phyloP scores from a whole-genome alignment of 92 coral and sea anemone genomes.

The Heteractis magnifica region DNA sequence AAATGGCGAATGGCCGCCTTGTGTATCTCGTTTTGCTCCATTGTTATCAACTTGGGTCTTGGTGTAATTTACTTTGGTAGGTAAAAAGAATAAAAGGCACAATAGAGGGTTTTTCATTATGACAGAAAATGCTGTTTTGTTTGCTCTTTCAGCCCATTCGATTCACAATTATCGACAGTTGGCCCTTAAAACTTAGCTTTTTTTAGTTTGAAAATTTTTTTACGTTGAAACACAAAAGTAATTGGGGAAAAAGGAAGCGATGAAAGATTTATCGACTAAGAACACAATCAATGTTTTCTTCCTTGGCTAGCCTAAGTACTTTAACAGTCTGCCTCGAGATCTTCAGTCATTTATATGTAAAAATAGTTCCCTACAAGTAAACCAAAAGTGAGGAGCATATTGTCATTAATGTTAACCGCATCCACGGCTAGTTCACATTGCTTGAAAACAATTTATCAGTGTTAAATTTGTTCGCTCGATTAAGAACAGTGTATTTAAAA shows the following conservation, averaged over 20 bases:
- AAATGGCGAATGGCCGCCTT: constrained; percentile 53
- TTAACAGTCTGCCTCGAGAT: not conserved
- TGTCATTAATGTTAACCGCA: too few relatives aligned
- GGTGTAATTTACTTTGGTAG: constrained; percentile 55
- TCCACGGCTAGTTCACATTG: too few relatives aligned
- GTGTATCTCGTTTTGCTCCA: constrained; percentile 37
- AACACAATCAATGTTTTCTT: not conserved
- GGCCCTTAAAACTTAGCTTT: not conserved
- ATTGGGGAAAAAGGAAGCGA: not conserved
- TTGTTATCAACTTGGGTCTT: constrained; percentile 35
- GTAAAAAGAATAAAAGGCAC: constrained; percentile 4
- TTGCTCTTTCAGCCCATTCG: not conserved
- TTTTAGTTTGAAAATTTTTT: not conserved
- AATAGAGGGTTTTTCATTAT: not conserved
- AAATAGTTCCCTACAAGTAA: too few relatives aligned
- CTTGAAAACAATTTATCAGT: too few relatives aligned
- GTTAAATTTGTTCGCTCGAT: too few relatives aligned
- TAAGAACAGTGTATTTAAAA: too few relatives aligned
- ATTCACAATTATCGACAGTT: not conserved
- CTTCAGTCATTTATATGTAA: too few relatives aligned
- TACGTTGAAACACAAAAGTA: not conserved
- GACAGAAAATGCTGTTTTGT: constrained; percentile 8
- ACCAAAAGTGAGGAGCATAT: too few relatives aligned
- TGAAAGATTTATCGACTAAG: not conserved
- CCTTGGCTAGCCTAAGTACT: not conserved